Conservation (phyloP, 2,888 invertebrate species). For the Platycheirus albimanus region DNA sequence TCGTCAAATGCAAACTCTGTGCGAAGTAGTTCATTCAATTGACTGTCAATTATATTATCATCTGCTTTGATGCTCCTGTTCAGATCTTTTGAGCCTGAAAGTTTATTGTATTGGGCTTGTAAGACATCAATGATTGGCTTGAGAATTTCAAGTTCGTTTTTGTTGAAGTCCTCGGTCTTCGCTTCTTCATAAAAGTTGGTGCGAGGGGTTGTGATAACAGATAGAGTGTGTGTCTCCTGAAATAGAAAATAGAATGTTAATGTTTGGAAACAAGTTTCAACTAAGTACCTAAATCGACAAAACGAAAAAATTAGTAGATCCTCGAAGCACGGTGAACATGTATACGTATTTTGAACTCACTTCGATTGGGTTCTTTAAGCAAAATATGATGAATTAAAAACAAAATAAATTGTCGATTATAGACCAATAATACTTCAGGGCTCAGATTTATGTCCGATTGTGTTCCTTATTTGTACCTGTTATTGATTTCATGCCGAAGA, state of each 20-base stretch:
- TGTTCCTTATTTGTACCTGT: no score
- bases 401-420: no score
- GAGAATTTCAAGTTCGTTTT: slow-evolving; percentile 37
- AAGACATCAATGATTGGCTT: slow-evolving; percentile 40
- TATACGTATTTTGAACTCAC: no score
- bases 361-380: no score
- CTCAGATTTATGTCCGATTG: no score
- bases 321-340: no score
- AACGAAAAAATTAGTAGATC: no score
- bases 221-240: not conserved
- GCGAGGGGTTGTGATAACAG: not conserved
- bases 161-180: slow-evolving; percentile 25
- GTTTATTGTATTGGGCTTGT: slow-evolving; percentile 29
- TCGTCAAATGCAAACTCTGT: not conserved
- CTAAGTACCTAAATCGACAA: no score
- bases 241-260: slow-evolving; percentile 5
- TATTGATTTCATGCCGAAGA: no score
- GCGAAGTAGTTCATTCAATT: not conserved
- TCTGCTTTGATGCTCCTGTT: not conserved
- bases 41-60: not conserved
- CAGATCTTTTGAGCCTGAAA: not conserved
- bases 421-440: no score
- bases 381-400: no score
- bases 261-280: no score
- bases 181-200: slow-evolving; percentile 36